Percentiles rank a stretch among this genome's conserved stretches.
Evolutionary conservation across 2,888 invertebrate species (phyloP).

Genomic region (Orthosia cruda): DNA sequence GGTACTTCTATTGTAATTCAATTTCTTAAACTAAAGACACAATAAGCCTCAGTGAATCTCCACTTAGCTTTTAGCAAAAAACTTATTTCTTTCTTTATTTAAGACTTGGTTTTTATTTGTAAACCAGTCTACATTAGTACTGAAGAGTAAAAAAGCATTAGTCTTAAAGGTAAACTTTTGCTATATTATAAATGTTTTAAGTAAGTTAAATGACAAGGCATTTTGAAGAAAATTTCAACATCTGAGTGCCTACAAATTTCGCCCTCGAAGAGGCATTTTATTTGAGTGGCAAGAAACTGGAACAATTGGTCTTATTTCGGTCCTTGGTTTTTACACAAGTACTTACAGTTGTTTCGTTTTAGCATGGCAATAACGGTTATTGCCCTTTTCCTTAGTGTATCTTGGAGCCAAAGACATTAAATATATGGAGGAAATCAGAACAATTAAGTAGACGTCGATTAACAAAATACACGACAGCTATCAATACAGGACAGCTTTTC

Average conservation of each 20-base stretch:
- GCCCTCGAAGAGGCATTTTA: constrained; percentile 25
- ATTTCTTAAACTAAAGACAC: neutral
- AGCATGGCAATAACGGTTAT: neutral
- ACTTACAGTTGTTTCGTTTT: too few relatives aligned
- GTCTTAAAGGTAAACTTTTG: neutral
- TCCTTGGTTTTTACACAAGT: constrained; percentile 15
- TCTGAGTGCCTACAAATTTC: constrained; percentile 41
- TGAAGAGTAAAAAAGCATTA: too few relatives aligned
- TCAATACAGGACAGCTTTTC: too few relatives aligned
- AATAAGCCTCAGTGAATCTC: constrained; percentile 11
- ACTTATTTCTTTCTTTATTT: neutral
- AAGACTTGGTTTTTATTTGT: neutral
- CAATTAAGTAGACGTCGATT: neutral
- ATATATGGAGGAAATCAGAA: too few relatives aligned
- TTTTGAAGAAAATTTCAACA: constrained; percentile 29
- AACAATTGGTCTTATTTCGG: constrained; percentile 35
- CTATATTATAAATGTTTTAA: constrained; percentile 32
- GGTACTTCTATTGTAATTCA: neutral
- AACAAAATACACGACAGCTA: too few relatives aligned
- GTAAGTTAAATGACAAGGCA: constrained; percentile 15
- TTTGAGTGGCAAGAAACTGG: constrained; percentile 33
- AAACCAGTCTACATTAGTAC: neutral
- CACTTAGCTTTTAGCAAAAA: neutral
- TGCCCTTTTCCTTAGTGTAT: neutral
- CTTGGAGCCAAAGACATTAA: too few relatives aligned